phyloP scores from a whole-genome alignment of 2,888 invertebrate genomes.

The Tromatobia lineatoria region DNA sequence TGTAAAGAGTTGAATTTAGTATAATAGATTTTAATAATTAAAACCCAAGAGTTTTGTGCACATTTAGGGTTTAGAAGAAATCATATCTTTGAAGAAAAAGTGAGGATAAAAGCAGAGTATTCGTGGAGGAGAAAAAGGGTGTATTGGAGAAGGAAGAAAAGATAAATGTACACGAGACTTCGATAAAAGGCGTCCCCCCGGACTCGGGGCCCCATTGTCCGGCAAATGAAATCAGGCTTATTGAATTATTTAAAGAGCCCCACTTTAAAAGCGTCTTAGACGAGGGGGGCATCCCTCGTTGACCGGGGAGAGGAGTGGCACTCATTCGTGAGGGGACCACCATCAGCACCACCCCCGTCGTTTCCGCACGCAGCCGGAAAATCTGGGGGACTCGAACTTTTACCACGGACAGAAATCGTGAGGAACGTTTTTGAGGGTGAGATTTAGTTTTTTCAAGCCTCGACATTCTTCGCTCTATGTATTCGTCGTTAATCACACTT shows the following conservation, averaged over 20 bases:
- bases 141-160: constrained; percentile 28
- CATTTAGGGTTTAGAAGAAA: not conserved
- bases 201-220: constrained; percentile 78
- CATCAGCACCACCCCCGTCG: constrained; percentile 57
- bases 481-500: not conserved
- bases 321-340: constrained; percentile 65
- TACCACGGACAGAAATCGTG: constrained; percentile 63
- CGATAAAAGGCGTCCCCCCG: constrained; percentile 68
- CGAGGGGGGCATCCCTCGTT: constrained; percentile 59
- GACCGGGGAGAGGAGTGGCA: constrained; percentile 60
- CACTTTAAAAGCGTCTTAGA: constrained; percentile 77
- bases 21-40: not conserved
- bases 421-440: constrained; percentile 71
- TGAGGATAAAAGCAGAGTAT: not conserved
- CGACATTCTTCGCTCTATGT: not conserved
- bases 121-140: constrained; percentile 23
- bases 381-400: constrained; percentile 69
- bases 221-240: constrained; percentile 84
- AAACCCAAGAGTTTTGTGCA: not conserved
- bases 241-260: constrained; percentile 84
- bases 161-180: constrained; percentile 57
- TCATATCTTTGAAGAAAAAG: not conserved
- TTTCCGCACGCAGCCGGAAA: constrained; percentile 71
- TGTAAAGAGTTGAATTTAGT: not conserved
- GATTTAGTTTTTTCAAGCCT: constrained; percentile 52